phyloP scores from a whole-genome alignment of 2,888 invertebrate species.

The Synergus laeviventris region DNA sequence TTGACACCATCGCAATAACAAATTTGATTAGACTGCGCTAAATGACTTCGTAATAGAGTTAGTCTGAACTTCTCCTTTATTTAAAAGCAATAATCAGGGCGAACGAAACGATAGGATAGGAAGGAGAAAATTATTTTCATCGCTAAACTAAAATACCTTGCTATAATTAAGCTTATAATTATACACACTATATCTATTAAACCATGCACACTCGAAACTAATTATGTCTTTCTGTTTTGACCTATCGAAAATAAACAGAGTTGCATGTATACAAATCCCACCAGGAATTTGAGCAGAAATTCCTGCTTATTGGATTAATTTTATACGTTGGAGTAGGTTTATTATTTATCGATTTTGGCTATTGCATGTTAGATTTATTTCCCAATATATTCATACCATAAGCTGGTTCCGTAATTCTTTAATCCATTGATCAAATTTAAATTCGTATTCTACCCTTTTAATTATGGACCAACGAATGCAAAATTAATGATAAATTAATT shows the following conservation, averaged over 20 bases:
- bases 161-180: background rate
- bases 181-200: background rate
- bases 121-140: conserved; percentile 2
- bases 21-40: conserved; percentile 56
- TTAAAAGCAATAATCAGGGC: conserved; percentile 49
- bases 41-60: conserved; percentile 56
- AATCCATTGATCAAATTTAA: background rate
- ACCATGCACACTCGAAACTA: background rate
- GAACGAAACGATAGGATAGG: conserved; percentile 27
- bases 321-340: background rate
- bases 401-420: background rate
- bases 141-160: background rate
- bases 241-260: background rate
- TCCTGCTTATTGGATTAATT: background rate
- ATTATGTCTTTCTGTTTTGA: background rate
- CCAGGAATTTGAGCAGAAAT: background rate
- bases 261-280: background rate
- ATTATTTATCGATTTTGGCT: background rate
- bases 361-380: background rate
- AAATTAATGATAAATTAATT: too few relatives aligned
- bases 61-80: conserved; percentile 44
- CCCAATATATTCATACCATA: background rate
- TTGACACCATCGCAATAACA: conserved; percentile 27
- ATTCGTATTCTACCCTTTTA: background rate
- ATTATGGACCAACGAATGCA: too few relatives aligned